Evolutionary conservation across 2,888 invertebrate species (phyloP).

Genomic region (Ariolimax columbianus): DNA sequence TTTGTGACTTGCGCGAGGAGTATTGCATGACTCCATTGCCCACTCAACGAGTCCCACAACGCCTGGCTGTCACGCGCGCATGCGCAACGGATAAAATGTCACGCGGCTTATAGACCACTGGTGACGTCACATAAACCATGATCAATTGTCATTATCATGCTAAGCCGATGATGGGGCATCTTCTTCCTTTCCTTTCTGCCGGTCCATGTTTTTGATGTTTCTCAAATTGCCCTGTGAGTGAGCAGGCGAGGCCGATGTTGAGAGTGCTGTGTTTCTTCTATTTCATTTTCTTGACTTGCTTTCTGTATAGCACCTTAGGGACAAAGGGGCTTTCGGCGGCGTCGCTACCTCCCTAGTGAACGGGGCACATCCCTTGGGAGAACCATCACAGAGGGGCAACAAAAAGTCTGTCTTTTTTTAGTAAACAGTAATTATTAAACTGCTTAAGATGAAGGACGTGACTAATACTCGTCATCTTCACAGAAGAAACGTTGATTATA

Average conservation of each 20-base stretch:
- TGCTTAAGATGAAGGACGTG: too few relatives aligned
- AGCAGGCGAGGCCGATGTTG: background rate
- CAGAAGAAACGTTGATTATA: too few relatives aligned
- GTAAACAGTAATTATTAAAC: too few relatives aligned
- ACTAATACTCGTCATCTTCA: too few relatives aligned
- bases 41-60: conserved; percentile 18
- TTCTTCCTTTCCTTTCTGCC: conserved; percentile 5
- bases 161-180: conserved; percentile 30
- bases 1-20: conserved; percentile 35
- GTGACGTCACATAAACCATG: conserved; percentile 46
- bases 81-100: conserved; percentile 50
- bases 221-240: conserved; percentile 3
- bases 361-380: too few relatives aligned
- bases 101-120: conserved; percentile 43
- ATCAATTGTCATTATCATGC: conserved; percentile 46
- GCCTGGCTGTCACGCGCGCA: conserved; percentile 46
- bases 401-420: too few relatives aligned
- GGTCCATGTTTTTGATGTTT: conserved; percentile 15
- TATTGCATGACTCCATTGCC: conserved; percentile 24
- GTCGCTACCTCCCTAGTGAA: too few relatives aligned
- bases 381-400: too few relatives aligned
- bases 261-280: background rate
- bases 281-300: background rate
- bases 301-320: conserved; percentile 1
- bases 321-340: too few relatives aligned